phyloP scores from a whole-genome alignment of 2,888 invertebrate genomes.

The Tholera decimalis region DNA sequence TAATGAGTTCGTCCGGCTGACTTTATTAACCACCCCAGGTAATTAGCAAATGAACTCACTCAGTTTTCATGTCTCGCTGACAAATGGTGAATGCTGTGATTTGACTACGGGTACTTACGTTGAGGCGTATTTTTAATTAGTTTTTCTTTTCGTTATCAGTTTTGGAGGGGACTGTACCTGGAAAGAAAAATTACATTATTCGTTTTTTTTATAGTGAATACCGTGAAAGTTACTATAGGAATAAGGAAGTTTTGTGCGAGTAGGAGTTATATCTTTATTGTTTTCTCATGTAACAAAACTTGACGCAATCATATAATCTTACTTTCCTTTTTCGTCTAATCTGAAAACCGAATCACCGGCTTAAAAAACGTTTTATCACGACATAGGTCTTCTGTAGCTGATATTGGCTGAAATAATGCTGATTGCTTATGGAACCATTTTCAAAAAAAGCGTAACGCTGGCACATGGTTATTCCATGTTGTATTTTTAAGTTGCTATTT shows the following conservation, averaged over 20 bases:
- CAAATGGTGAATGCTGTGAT: conserved; percentile 31
- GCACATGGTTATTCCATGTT: too few relatives aligned
- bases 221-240: neutral
- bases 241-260: neutral
- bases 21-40: conserved; percentile 62
- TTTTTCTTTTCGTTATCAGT: neutral
- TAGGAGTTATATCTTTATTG: too few relatives aligned
- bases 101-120: conserved; percentile 12
- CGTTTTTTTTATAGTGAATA: neutral
- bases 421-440: too few relatives aligned
- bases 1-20: conserved; percentile 57
- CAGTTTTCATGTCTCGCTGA: conserved; percentile 22
- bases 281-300: too few relatives aligned
- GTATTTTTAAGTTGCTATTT: too few relatives aligned
- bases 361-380: too few relatives aligned
- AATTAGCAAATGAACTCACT: conserved; percentile 64
- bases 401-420: too few relatives aligned
- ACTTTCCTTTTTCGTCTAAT: too few relatives aligned
- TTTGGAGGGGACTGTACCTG: conserved; percentile 41
- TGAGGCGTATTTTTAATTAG: neutral
- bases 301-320: too few relatives aligned
- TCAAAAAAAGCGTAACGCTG: too few relatives aligned
- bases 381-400: too few relatives aligned
- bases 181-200: conserved; percentile 8
- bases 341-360: too few relatives aligned